Percentiles rank a stretch among this genome's conserved stretches.
phyloP scores from a whole-genome alignment of 2,888 invertebrate species.

The Troides helena region DNA sequence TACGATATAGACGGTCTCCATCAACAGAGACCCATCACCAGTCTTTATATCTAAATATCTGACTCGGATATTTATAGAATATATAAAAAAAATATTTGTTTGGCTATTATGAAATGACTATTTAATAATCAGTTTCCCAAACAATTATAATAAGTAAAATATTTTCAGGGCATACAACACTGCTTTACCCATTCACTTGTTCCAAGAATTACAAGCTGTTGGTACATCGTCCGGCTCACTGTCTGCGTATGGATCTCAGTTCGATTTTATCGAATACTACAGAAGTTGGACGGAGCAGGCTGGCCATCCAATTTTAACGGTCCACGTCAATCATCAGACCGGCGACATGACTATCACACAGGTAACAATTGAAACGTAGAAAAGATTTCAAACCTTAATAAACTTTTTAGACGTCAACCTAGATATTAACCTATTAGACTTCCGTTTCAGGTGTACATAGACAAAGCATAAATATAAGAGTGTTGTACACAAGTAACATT shows the following conservation, averaged over 20 bases:
- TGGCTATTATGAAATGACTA: no score
- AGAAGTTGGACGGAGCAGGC: slow-evolving; percentile 78
- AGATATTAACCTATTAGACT: no score
- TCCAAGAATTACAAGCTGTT: slow-evolving; percentile 65
- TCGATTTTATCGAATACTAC: slow-evolving; percentile 64
- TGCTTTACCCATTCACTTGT: slow-evolving; percentile 74
- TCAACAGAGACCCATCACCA: no score
- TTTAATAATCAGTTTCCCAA: not conserved
- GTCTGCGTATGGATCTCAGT: slow-evolving; percentile 53
- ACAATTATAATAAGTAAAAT: not conserved
- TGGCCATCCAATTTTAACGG: slow-evolving; percentile 81
- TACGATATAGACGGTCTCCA: no score
- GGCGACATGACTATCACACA: slow-evolving; percentile 67
- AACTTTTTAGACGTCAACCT: no score
- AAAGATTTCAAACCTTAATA: not conserved
- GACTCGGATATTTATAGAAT: no score
- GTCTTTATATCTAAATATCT: no score
- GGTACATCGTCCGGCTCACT: slow-evolving; percentile 47
- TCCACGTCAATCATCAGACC: slow-evolving; percentile 68
- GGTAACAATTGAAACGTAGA: slow-evolving; percentile 41
- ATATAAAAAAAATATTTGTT: no score
- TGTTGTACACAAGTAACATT: no score
- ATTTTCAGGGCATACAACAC: slow-evolving; percentile 56
- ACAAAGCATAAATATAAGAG: no score
- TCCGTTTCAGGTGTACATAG: no score